A percentile compares a stretch with the other conserved stretches of the same genome.
Evolutionary conservation across 2,797 vertebrate genomes (phyloP).

Genomic region (Tympanoctomys barrerae): DNA sequence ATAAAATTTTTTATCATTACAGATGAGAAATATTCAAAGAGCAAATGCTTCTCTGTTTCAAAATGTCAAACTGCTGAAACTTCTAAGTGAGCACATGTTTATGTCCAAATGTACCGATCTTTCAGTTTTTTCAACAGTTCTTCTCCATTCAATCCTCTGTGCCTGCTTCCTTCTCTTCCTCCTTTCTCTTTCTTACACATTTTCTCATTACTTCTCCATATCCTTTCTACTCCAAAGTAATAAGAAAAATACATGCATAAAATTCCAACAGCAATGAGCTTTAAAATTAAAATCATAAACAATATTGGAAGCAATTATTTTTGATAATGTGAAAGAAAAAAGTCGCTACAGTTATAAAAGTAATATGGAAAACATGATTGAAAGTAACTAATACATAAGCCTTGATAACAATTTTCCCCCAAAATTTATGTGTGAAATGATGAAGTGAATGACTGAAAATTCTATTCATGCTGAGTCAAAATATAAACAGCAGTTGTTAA

Average conservation of each 20-base stretch:
- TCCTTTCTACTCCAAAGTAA: not conserved
- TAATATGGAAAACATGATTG: not conserved
- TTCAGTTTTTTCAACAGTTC: not conserved
- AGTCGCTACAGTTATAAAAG: not conserved
- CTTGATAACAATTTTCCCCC: not conserved
- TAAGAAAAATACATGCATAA: not conserved
- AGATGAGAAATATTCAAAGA: not conserved
- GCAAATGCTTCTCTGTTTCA: not conserved
- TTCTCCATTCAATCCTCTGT: rapidly evolving
- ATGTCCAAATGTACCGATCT: not conserved
- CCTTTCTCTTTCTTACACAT: rapidly evolving
- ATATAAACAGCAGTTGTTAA: not conserved
- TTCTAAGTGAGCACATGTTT: not conserved
- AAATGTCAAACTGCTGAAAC: not conserved
- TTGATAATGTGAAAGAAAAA: not conserved
- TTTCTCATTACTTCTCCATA: rapidly evolving
- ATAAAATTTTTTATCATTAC: not conserved
- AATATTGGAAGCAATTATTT: not conserved
- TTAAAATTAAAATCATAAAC: conserved; percentile 30
- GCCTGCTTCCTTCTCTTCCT: rapidly evolving
- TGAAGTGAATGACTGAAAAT: not conserved
- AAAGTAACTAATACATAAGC: not conserved
- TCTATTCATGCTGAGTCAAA: not conserved
- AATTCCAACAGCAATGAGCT: not conserved
- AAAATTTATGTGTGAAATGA: conserved; percentile 11